Conservation (phyloP, 2,113 vertebrate species). For the Oreotrochilus melanogaster region DNA sequence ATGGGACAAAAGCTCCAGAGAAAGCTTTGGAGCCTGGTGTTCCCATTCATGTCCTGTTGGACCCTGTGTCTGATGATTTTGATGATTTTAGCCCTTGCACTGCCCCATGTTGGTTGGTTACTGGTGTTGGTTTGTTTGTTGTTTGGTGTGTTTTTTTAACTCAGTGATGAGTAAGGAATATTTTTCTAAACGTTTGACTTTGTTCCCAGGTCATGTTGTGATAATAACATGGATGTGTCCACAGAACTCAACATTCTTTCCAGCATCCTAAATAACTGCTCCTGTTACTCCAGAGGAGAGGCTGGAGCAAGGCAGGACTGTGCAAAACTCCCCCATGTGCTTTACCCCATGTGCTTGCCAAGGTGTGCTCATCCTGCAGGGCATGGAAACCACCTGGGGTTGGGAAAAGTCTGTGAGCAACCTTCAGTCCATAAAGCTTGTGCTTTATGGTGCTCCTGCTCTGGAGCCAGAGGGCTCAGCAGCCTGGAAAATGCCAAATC, state of each 20-base stretch:
- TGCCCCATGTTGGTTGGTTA: no score
- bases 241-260: background rate
- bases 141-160: background rate
- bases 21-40: background rate
- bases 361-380: background rate
- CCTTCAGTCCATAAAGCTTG: background rate
- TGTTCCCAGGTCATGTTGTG: background rate
- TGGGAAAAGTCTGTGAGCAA: background rate
- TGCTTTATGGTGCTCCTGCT: slow-evolving; percentile 39
- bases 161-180: background rate
- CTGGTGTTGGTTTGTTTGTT: no score
- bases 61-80: accelerated
- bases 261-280: background rate
- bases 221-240: accelerated
- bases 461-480: slow-evolving; percentile 4
- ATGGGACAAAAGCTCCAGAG: background rate
- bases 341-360: background rate
- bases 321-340: background rate
- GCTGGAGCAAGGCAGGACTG: background rate
- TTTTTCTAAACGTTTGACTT: background rate
- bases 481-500: background rate
- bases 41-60: accelerated
- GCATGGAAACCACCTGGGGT: accelerated
- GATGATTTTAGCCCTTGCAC: background rate
- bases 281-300: accelerated